Conservation (phyloP, 2,888 invertebrate genomes). For the Phaonia tiefii region DNA sequence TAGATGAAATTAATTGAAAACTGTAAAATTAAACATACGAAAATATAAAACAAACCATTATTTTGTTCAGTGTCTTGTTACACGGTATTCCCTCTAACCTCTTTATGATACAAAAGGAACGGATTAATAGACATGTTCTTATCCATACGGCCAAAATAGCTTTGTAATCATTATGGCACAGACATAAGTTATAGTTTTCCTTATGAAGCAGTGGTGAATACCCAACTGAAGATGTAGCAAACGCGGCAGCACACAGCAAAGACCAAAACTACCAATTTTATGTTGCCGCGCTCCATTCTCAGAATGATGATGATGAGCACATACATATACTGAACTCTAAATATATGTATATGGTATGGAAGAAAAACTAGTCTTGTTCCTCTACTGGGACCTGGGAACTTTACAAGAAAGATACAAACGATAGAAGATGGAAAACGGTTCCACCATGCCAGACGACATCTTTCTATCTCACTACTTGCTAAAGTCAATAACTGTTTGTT, state of each 20-base stretch:
- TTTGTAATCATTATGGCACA: slow-evolving; percentile 23
- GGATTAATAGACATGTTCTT: slow-evolving; percentile 1
- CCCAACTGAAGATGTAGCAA: too few species aligned
- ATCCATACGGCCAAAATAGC: neutral
- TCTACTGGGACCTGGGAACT: too few species aligned
- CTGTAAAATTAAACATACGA: too few species aligned
- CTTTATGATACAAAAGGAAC: neutral
- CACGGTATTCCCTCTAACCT: neutral
- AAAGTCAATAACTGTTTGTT: slow-evolving; percentile 58
- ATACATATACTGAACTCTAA: too few species aligned
- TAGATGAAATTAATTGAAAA: too few species aligned
- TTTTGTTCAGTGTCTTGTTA: neutral
- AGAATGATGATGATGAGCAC: too few species aligned
- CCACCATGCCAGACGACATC: slow-evolving; percentile 8
- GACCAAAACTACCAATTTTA: too few species aligned
- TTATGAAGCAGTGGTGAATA: neutral
- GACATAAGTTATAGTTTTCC: slow-evolving; percentile 27
- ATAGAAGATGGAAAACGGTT: neutral
- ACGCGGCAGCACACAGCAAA: too few species aligned
- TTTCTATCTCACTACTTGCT: slow-evolving; percentile 37
- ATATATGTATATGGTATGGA: too few species aligned
- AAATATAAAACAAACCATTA: neutral
- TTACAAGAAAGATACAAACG: too few species aligned
- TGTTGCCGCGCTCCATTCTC: too few species aligned
- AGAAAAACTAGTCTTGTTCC: neutral